Base-by-base conservation (phyloP, 2,888 invertebrate genomes). In the Junonia oenone region DNA sequence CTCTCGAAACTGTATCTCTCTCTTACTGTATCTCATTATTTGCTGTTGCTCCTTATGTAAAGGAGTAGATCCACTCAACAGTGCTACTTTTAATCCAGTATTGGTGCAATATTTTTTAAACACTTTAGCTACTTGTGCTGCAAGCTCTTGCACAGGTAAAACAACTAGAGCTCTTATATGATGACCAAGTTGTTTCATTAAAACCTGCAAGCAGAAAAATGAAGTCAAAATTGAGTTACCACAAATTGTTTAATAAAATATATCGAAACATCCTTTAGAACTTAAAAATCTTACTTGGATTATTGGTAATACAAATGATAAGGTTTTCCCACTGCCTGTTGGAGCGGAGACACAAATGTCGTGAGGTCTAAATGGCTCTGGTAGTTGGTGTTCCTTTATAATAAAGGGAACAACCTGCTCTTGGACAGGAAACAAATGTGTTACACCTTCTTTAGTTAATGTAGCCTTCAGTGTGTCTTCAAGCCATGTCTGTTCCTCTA, bases 331-430 rank as follows among this genome's bases (percentile, higher is more conserved):
- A 90, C 98, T 98, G 14, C 98, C 99, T 1, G 99, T 99, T 0
- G 99, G 98, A 14, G 99, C 98, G 38, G 98, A 98, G 26, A 99
- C 97, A 85, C 99, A 99, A 50, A 98, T 91, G 80, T 99, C 99
- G 65, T 95, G 92, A 0, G 97, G 95, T 84, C 96, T 93, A 67
- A 94, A 91, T 26, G 91, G 86, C 68, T 87, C 74, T 55, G 93
- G 90, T 63, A 92, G 85, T 61, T 88, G 76, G 63, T 93, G 91
- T 60, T 92, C 92, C 67, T 93, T 81, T 29, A 96, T 75, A 48
- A 97, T 87, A 91, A 94, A 96, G 3, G 95, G 95, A 62, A 97
- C 93, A 0, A 96, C 93, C 73, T 92, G 90, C 45, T 92, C 92
- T 89, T 97, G 97, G 2, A 97, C 96, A 29, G 98, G 98, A 78